Conservation (phyloP, 1,140 invertebrate species). For the Cylas formicarius region DNA sequence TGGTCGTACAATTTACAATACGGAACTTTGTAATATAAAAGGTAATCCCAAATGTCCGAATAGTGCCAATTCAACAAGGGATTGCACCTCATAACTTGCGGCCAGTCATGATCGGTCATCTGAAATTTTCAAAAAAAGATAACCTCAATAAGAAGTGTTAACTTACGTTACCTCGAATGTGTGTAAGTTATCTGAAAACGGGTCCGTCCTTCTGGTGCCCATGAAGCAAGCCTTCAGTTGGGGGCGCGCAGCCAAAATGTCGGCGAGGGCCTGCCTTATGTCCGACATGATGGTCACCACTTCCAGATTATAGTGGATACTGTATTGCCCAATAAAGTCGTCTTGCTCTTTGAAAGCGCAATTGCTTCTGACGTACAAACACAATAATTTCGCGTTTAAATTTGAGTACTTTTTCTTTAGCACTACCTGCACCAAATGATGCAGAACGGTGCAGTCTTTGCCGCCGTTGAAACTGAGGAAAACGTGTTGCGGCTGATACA, state of each 20-base stretch:
- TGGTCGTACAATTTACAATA: constrained; percentile 85
- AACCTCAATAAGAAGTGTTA: constrained; percentile 5
- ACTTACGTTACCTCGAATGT: constrained; percentile 56
- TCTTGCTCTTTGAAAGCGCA: constrained; percentile 83
- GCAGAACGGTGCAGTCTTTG: constrained; percentile 90
- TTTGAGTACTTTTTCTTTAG: constrained; percentile 48
- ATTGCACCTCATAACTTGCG: constrained; percentile 76
- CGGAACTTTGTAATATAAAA: constrained; percentile 66
- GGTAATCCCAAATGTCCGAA: constrained; percentile 81
- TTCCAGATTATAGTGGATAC: constrained; percentile 63
- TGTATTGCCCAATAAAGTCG: constrained; percentile 67
- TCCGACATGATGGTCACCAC: constrained; percentile 56
- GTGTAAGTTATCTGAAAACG: constrained; percentile 59
- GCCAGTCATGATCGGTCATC: constrained; percentile 84
- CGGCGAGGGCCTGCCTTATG: constrained; percentile 62
- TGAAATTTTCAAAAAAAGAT: constrained; percentile 40
- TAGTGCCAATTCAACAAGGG: constrained; percentile 89
- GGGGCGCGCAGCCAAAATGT: constrained; percentile 55
- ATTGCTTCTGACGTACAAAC: constrained; percentile 64
- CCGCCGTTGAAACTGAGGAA: constrained; percentile 94
- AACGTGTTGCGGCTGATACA: constrained; percentile 61
- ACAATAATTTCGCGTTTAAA: constrained; percentile 38
- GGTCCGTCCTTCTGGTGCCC: constrained; percentile 81
- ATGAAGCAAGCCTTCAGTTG: constrained; percentile 77
- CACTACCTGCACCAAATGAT: constrained; percentile 68